These are phyloP conservation scores for Nephrotoma flavescens DNA, from an alignment of 2,888 invertebrate genomes.

Conservation along the genomic window DNA sequence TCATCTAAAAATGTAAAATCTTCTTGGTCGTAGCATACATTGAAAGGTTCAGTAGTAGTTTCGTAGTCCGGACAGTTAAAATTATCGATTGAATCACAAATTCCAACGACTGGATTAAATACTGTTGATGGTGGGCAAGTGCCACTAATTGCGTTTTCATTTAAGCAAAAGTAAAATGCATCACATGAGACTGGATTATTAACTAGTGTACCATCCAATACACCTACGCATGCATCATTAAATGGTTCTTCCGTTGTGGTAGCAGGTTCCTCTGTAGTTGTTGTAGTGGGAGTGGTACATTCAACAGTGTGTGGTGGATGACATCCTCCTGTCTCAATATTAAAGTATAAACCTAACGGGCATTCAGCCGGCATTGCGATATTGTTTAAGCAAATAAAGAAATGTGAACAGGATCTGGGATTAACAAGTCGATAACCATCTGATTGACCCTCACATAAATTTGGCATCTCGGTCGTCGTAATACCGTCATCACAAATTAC, in stretches of 20 bases:
- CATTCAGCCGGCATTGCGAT: background rate
- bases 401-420: background rate
- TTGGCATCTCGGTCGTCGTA: background rate
- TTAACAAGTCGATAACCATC: background rate
- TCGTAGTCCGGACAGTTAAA: background rate
- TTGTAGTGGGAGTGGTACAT: background rate
- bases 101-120: background rate
- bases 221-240: background rate
- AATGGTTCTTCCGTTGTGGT: background rate
- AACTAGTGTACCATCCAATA: background rate
- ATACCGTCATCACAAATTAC: background rate
- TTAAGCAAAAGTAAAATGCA: background rate
- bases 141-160: background rate
- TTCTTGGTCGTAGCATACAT: background rate
- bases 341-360: constrained; percentile 4
- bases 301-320: background rate
- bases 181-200: background rate
- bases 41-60: background rate
- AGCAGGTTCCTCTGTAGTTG: background rate
- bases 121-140: background rate
- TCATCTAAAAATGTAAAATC: background rate
- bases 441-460: background rate
- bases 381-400: background rate
- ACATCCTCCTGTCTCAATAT: background rate
- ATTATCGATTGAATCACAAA: background rate